Conservation (phyloP, 1,140 invertebrate species). For the Cryptotermes secundus region DNA sequence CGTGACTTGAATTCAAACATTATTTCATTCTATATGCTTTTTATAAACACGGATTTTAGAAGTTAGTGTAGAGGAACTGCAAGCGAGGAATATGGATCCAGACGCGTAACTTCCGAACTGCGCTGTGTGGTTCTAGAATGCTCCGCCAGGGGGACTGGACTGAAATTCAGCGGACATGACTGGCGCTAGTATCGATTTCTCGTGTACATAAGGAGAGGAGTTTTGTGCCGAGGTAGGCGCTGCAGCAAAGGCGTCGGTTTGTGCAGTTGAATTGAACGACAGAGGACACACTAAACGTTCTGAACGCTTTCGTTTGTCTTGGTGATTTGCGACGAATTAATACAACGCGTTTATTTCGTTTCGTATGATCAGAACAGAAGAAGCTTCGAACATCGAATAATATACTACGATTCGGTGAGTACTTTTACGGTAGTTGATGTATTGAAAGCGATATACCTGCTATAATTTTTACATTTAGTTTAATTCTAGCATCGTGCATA, state of each 20-base stretch:
- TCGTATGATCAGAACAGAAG: too few relatives aligned
- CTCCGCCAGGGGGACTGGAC: background rate
- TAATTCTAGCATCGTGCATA: too few relatives aligned
- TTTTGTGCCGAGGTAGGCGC: background rate
- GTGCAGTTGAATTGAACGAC: background rate
- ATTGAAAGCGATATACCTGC: too few relatives aligned
- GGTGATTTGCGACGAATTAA: too few relatives aligned
- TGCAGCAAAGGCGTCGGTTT: background rate
- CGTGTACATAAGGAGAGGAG: background rate
- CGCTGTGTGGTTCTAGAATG: background rate
- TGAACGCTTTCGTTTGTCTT: background rate
- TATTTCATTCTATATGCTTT: too few relatives aligned
- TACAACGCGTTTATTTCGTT: too few relatives aligned
- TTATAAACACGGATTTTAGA: background rate
- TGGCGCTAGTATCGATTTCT: constrained; percentile 15
- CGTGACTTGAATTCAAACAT: too few relatives aligned
- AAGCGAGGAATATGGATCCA: background rate
- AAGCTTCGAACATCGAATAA: too few relatives aligned
- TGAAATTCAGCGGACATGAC: background rate
- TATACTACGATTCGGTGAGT: too few relatives aligned
- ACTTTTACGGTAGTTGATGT: too few relatives aligned
- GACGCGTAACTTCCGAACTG: background rate
- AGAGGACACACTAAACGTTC: background rate
- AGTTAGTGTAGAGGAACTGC: background rate
- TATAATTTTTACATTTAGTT: too few relatives aligned